phyloP scores from a whole-genome alignment of 2,113 vertebrate genomes.

The Aphelocoma coerulescens region DNA sequence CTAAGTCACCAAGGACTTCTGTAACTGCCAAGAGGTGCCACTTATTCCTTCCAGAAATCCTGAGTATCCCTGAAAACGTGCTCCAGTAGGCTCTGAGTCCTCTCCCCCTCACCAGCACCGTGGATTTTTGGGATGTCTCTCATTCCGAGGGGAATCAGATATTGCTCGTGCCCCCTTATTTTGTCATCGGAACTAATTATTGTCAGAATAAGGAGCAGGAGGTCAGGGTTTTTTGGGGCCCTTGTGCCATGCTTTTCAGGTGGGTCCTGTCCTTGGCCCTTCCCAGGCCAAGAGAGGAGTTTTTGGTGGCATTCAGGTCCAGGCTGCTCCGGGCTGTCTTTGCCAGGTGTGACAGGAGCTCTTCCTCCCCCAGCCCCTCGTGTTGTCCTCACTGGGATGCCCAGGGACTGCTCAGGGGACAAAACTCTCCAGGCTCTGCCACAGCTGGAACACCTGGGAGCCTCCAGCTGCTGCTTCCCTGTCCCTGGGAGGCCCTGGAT shows the following conservation, averaged over 20 bases:
- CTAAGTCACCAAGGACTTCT: not conserved
- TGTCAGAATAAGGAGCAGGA: rapidly evolving
- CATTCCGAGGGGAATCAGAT: not conserved
- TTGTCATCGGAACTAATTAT: not conserved
- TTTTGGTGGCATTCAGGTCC: not conserved
- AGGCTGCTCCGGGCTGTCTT: not conserved
- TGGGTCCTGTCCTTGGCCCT: not conserved
- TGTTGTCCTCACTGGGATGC: rapidly evolving
- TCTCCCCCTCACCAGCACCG: too few relatives aligned
- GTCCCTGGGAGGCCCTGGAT: rapidly evolving
- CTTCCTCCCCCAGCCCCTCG: not conserved
- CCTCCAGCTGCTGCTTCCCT: not conserved
- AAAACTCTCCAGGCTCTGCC: not conserved
- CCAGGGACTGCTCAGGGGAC: not conserved
- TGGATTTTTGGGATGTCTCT: not conserved
- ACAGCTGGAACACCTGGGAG: not conserved
- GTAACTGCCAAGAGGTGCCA: rapidly evolving
- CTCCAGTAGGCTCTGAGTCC: not conserved
- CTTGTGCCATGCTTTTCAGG: rapidly evolving
- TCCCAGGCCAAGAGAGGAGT: not conserved
- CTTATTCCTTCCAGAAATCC: not conserved
- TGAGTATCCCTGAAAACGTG: not conserved
- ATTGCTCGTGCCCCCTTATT: rapidly evolving
- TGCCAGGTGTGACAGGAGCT: not conserved
- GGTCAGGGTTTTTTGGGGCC: not conserved